These are phyloP conservation scores for Falco naumanni DNA, from an alignment of 2,797 vertebrate genomes.

Conservation along the genomic window DNA sequence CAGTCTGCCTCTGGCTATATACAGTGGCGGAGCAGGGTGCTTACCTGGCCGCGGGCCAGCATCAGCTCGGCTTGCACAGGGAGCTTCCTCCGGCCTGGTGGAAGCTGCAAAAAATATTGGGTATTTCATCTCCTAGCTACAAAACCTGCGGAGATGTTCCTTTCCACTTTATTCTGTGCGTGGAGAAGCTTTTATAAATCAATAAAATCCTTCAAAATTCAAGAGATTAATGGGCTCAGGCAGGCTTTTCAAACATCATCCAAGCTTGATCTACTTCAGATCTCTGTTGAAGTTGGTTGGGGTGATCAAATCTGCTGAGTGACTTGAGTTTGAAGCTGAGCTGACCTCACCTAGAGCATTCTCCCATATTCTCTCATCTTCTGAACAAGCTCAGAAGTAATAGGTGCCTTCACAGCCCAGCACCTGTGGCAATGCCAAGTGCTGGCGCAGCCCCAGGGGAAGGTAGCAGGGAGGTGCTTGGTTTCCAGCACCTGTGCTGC, in stretches of 20 bases:
- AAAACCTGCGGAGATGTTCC: background rate
- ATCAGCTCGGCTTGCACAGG: background rate
- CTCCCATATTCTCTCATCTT: background rate
- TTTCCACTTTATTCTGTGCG: background rate
- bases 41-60: background rate
- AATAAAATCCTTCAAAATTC: background rate
- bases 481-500: background rate
- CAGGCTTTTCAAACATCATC: background rate
- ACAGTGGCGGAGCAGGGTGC: background rate
- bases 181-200: background rate
- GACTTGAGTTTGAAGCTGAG: background rate
- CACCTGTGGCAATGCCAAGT: background rate
- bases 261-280: background rate
- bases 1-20: background rate
- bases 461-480: background rate
- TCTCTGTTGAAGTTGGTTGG: background rate
- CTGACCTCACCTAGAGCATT: background rate
- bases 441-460: background rate
- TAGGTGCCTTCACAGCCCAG: background rate
- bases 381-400: background rate
- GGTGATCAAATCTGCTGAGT: background rate
- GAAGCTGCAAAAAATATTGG: background rate
- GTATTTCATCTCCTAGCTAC: background rate
- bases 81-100: background rate
- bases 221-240: background rate